These are phyloP conservation scores for Phycodurus eques DNA, from an alignment of 2,113 vertebrate species.

Conservation along the genomic window DNA sequence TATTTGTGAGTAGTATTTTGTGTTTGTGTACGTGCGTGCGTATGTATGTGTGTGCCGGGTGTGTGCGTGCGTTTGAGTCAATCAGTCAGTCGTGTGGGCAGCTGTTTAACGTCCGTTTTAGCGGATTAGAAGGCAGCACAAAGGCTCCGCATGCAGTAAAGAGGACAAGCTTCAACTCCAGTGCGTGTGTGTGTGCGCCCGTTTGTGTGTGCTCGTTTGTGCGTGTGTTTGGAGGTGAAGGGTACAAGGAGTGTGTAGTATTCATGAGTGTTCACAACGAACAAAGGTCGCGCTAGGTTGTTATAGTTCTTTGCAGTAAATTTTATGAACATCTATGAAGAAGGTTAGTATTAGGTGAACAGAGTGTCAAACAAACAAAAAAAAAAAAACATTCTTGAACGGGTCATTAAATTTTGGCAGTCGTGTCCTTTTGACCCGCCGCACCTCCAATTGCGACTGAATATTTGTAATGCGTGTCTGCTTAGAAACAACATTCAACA, in stretches of 20 bases:
- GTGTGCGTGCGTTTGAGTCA: neutral
- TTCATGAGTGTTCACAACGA: neutral
- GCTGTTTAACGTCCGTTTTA: constrained; percentile 77
- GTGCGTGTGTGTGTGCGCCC: constrained; percentile 1
- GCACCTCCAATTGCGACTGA: too few species aligned
- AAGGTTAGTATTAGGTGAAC: too few species aligned
- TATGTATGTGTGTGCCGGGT: constrained; percentile 30
- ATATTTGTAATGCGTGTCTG: too few species aligned
- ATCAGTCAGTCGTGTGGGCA: constrained; percentile 41
- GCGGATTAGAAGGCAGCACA: constrained; percentile 74
- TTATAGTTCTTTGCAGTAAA: neutral
- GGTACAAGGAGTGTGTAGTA: too few species aligned
- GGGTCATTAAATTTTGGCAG: too few species aligned
- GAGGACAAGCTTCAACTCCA: constrained; percentile 43
- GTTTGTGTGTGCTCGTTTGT: neutral
- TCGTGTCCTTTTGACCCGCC: too few species aligned
- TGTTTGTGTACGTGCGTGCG: neutral
- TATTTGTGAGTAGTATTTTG: neutral
- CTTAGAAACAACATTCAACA: too few species aligned
- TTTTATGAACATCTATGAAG: too few species aligned
- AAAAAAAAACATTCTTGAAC: too few species aligned
- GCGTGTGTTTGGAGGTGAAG: neutral
- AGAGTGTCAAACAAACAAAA: too few species aligned
- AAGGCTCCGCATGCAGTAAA: constrained; percentile 63
- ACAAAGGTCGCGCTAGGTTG: neutral